Conservation (phyloP, 2,888 invertebrate genomes). For the Gisinianus flammeolus region DNA sequence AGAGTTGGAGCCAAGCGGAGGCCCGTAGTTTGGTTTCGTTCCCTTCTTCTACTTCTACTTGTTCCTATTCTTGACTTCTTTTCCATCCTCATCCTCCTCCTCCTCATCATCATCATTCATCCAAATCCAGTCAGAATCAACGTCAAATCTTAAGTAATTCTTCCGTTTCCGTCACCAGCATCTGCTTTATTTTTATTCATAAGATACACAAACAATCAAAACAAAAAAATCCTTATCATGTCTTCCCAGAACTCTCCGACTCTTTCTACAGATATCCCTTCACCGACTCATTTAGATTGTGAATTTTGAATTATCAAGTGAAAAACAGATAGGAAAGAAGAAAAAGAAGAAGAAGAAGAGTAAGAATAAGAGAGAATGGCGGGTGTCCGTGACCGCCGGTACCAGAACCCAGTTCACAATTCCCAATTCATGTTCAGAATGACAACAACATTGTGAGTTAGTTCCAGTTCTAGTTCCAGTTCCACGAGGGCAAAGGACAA, state of each 20-base stretch:
- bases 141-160: not conserved
- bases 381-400: too few relatives aligned
- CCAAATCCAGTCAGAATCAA: conserved; percentile 16
- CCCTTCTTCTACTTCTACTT: not conserved
- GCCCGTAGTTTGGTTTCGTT: conserved; percentile 13
- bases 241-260: too few relatives aligned
- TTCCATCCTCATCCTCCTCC: not conserved
- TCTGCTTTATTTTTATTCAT: too few relatives aligned
- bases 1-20: not conserved
- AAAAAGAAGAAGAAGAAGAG: not conserved
- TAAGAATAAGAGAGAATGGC: not conserved
- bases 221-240: too few relatives aligned
- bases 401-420: too few relatives aligned
- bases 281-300: not conserved
- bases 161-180: not conserved
- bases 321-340: not conserved
- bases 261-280: too few relatives aligned
- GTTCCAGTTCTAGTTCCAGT: too few relatives aligned
- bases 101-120: not conserved
- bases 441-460: too few relatives aligned
- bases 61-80: not conserved
- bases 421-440: too few relatives aligned
- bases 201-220: too few relatives aligned
- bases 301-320: not conserved
- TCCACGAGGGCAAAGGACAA: not conserved